phyloP scores from a whole-genome alignment of 2,113 vertebrate genomes.

The Protomyctophum bolini region DNA sequence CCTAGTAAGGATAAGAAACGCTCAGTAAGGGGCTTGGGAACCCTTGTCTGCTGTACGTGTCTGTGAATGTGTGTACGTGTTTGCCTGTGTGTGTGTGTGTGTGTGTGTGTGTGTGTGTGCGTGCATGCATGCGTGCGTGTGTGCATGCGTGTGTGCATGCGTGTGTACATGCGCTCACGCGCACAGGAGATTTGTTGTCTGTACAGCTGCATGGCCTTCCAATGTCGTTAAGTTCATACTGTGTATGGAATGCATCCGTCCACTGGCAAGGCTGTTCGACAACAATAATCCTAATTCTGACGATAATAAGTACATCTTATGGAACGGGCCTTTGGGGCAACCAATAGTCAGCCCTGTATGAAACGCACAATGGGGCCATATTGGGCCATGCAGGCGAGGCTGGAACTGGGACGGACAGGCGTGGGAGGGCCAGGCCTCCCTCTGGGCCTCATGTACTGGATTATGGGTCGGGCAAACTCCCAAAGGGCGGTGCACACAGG shows the following conservation, averaged over 20 bases:
- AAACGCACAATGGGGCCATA: slow-evolving; percentile 65
- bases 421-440: slow-evolving; percentile 70
- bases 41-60: slow-evolving; percentile 41
- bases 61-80: slow-evolving; percentile 32
- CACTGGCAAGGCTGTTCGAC: slow-evolving; percentile 5
- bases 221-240: slow-evolving; percentile 16
- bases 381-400: slow-evolving; percentile 47
- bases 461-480: slow-evolving; percentile 70
- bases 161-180: not conserved
- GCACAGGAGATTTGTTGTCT: slow-evolving; percentile 34
- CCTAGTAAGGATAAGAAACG: slow-evolving; percentile 70
- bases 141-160: slow-evolving; percentile 12
- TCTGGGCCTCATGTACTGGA: slow-evolving; percentile 77
- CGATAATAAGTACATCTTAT: slow-evolving; percentile 51
- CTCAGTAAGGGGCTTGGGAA: slow-evolving; percentile 76
- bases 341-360: slow-evolving; percentile 54
- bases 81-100: slow-evolving; percentile 18
- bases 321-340: slow-evolving; percentile 44
- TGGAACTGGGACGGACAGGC: slow-evolving; percentile 76
- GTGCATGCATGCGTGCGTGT: slow-evolving; percentile 8
- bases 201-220: slow-evolving; percentile 14
- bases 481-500: slow-evolving; percentile 69
- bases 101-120: slow-evolving; percentile 18
- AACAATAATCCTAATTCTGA: slow-evolving; percentile 42
- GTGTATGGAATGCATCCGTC: slow-evolving; percentile 6